Base-by-base conservation (phyloP, 2,888 invertebrate species). In the Buathra laborator region DNA sequence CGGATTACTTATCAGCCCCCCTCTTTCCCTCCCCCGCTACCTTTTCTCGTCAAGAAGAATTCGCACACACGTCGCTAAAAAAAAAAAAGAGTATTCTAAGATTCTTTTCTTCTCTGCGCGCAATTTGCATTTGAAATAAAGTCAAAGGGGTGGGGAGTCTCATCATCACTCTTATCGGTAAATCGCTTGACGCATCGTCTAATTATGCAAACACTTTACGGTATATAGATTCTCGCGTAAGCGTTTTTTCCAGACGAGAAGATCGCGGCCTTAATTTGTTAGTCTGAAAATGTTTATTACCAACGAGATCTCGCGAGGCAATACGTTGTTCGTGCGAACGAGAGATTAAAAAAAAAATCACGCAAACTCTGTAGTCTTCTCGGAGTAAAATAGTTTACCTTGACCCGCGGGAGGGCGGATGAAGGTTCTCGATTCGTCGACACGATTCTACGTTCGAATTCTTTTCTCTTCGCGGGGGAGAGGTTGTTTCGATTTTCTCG, bases 101-200 rank as follows among this genome's bases (percentile, higher is more conserved):
- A 51, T 14, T 24, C 5, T 16, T 16, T 56, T 64, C 48, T 14
- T 64, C 19, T 16, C 16, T 16, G 16, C 64, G 64, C 12, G 19
- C 6, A n/a, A 75, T 75, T 64, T 64, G 14, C 75, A 19, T 48
- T 64, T 16, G 16, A 71, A 51, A 64, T 75, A 48, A 48, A 75
- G 46, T 64, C 59, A 9, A 29, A 24, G 24, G 56, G 24, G 10
- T 37, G 37, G 37, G 37, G 3, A 24, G 2, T 3, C 24, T 24
- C 24, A 37, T 37, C 37, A 37, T 10, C 44, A 29, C 29, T 1
- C 29, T 19, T 48, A 62, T 74, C 56, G 59, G 2, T 29, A 10
- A 46, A n/a, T 7, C 12, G 59, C 59, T 29, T 44, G 29, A 44
- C 29, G 44, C 44, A 29, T 44, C 71, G 56, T 43, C 7, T 7